Percentiles rank a stretch among this genome's conserved stretches.
Conservation (phyloP, 2,113 vertebrate species). For the Dendrocopos noguchii region DNA sequence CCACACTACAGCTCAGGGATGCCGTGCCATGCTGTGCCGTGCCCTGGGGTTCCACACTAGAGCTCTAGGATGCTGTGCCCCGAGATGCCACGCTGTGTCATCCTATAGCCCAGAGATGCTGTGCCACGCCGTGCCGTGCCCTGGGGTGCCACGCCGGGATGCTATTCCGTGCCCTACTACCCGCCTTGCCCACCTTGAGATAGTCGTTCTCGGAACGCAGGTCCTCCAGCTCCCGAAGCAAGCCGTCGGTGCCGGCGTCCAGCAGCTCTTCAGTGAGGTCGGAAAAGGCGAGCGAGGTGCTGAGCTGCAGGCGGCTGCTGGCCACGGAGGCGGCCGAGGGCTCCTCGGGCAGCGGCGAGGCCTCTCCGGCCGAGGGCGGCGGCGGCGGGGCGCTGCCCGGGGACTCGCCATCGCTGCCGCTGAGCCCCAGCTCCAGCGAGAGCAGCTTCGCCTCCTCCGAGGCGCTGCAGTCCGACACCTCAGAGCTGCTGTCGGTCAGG, state of each 20-base stretch:
- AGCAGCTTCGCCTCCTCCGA: conserved; percentile 86
- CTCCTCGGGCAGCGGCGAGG: conserved; percentile 84
- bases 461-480: conserved; percentile 91
- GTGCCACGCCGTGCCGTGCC: not conserved
- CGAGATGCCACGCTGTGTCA: not conserved
- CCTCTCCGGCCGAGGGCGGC: conserved; percentile 69
- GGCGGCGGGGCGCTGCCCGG: conserved; percentile 71
- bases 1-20: not conserved
- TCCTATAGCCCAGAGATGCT: too few relatives aligned
- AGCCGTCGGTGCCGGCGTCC: conserved; percentile 88
- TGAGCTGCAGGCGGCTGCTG: conserved; percentile 90
- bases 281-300: conserved; percentile 94
- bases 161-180: not conserved
- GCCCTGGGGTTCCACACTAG: not conserved
- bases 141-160: not conserved
- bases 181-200: conserved; percentile 87
- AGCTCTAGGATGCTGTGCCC: not conserved
- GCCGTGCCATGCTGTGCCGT: not conserved
- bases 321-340: conserved; percentile 83
- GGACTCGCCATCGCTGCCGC: conserved; percentile 71
- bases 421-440: conserved; percentile 81
- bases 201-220: conserved; percentile 97
- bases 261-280: conserved; percentile 95
- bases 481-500: conserved; percentile 91
- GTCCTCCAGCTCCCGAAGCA: conserved; percentile 92